A percentile compares a stretch with the other conserved stretches of the same genome.
Evolutionary conservation across 2,888 invertebrate species (phyloP).

Genomic region (Pyrrhosoma nymphula): DNA sequence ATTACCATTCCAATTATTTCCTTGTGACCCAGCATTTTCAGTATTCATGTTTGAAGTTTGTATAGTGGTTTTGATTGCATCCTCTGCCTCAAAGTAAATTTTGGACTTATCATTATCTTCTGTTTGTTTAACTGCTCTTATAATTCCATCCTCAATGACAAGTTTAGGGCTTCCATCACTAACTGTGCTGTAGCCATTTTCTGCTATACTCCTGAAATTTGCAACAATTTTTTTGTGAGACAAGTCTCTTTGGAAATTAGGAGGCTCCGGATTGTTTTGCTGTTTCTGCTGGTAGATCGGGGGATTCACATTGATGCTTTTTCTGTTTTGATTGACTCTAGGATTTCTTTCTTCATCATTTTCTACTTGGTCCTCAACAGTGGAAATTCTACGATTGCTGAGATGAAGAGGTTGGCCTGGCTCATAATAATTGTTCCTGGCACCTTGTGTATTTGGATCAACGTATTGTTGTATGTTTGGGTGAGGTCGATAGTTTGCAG

Average conservation of each 20-base stretch:
- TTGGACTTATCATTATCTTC: background rate
- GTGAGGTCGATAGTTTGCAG: conserved; percentile 20
- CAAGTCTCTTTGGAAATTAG: background rate
- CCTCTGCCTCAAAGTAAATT: conserved; percentile 7
- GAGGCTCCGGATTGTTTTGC: background rate
- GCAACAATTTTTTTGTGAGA: conserved; percentile 4
- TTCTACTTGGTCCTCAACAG: background rate
- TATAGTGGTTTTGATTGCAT: background rate
- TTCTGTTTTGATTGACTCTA: background rate
- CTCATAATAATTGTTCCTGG: background rate
- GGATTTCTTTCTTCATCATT: background rate
- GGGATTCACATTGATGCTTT: background rate
- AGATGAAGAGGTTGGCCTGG: conserved; percentile 44
- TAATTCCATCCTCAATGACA: conserved; percentile 1
- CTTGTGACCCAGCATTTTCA: background rate
- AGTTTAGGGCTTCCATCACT: background rate
- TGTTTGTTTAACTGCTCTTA: background rate
- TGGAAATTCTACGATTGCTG: background rate
- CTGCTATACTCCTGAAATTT: conserved; percentile 7
- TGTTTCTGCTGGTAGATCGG: background rate
- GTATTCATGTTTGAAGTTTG: background rate
- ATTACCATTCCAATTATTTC: background rate
- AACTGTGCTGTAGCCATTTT: background rate
- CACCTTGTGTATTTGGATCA: background rate
- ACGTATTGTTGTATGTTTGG: background rate